A percentile compares a stretch with the other conserved stretches of the same genome.
Conservation (phyloP, 2,797 vertebrate genomes). For the Sebastes flavidus region DNA sequence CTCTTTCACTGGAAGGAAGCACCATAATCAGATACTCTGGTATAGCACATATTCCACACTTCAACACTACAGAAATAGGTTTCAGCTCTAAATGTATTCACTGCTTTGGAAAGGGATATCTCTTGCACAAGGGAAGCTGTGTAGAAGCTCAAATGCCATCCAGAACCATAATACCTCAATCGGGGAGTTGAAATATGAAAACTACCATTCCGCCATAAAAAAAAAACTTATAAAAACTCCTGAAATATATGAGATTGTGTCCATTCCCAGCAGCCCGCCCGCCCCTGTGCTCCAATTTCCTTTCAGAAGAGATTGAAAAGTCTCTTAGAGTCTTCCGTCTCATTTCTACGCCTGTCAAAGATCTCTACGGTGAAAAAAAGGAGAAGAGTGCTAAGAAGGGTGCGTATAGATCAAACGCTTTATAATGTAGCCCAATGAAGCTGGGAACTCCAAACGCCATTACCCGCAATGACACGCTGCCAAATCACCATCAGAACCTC, state of each 20-base stretch:
- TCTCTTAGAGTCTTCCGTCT: slow-evolving; percentile 69
- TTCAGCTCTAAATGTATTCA: slow-evolving; percentile 36
- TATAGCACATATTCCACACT: slow-evolving; percentile 9
- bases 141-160: slow-evolving; percentile 41
- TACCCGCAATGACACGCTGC: slow-evolving; percentile 75
- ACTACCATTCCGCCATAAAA: slow-evolving; percentile 40
- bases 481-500: slow-evolving; percentile 75
- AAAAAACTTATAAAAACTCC: slow-evolving; percentile 51
- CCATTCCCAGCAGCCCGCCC: slow-evolving; percentile 51
- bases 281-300: slow-evolving; percentile 65
- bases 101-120: slow-evolving; percentile 31
- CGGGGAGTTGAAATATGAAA: slow-evolving; percentile 67
- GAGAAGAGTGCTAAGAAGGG: slow-evolving; percentile 58
- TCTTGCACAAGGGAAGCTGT: slow-evolving; percentile 29
- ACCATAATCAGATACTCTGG: slow-evolving; percentile 29
- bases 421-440: slow-evolving; percentile 76
- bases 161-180: slow-evolving; percentile 57
- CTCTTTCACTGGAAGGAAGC: slow-evolving; percentile 6
- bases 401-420: slow-evolving; percentile 76
- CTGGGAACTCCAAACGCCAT: slow-evolving; percentile 71
- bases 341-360: slow-evolving; percentile 77
- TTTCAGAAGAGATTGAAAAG: slow-evolving; percentile 77
- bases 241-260: slow-evolving; percentile 68
- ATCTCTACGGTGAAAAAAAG: slow-evolving; percentile 56
- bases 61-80: slow-evolving; percentile 24